Percentiles rank a stretch among this genome's conserved stretches.
Conservation (phyloP, 2,888 invertebrate species). For the Trachelus stipa region DNA sequence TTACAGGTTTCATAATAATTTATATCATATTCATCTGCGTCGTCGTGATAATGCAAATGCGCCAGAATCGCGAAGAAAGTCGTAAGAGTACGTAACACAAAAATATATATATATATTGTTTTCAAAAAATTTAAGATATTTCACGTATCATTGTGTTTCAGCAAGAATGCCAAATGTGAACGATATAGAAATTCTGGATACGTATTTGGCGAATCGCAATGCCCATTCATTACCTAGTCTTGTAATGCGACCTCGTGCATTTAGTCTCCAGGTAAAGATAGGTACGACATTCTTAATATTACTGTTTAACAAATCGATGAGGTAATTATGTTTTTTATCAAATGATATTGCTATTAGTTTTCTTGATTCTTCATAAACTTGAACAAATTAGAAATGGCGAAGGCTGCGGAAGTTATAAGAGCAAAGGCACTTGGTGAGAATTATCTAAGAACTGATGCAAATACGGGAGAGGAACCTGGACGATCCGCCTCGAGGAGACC, state of each 20-base stretch:
- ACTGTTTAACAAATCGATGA: background rate
- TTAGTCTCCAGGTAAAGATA: slow-evolving; percentile 53
- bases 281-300: slow-evolving; percentile 39
- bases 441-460: slow-evolving; percentile 2
- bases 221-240: slow-evolving; percentile 37
- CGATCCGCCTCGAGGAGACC: slow-evolving; percentile 38
- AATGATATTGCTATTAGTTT: background rate
- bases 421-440: slow-evolving; percentile 10
- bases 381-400: slow-evolving; percentile 52
- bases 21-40: slow-evolving; percentile 67
- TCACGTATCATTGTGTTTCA: slow-evolving; percentile 29
- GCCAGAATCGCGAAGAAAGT: slow-evolving; percentile 46
- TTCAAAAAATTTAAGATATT: background rate
- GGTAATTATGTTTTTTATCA: background rate
- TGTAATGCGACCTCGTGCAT: slow-evolving; percentile 49
- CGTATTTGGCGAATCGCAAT: slow-evolving; percentile 53
- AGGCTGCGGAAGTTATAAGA: slow-evolving; percentile 47
- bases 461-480: slow-evolving; percentile 9
- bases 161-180: slow-evolving; percentile 53
- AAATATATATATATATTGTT: background rate
- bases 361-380: too few species aligned
- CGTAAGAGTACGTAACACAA: slow-evolving; percentile 42
- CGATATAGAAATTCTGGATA: slow-evolving; percentile 53
- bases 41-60: slow-evolving; percentile 64
- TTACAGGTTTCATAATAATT: slow-evolving; percentile 65